A percentile compares a stretch with the other conserved stretches of the same genome.
Conservation (phyloP, 2,113 vertebrate genomes). For the Ceuthmochares aereus region DNA sequence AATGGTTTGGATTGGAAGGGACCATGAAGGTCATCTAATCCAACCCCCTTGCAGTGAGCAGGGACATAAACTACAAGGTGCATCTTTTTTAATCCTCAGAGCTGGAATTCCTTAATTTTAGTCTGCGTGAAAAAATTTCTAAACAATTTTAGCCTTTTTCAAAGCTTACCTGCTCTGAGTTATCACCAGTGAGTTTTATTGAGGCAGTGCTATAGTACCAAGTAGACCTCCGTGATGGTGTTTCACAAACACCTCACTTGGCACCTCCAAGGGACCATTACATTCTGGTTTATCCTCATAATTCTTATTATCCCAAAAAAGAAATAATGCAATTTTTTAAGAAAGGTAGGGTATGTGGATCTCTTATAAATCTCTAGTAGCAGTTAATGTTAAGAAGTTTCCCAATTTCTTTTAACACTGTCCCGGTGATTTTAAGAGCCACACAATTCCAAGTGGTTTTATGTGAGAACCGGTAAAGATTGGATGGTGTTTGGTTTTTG, state of each 20-base stretch:
- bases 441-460: background rate
- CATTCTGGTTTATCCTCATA: background rate
- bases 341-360: background rate
- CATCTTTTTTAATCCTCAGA: background rate
- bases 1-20: no score
- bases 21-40: no score
- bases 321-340: background rate
- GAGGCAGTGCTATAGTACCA: background rate
- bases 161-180: background rate
- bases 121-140: background rate
- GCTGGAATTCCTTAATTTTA: background rate
- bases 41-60: no score
- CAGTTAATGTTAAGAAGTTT: background rate
- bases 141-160: background rate
- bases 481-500: fast-evolving
- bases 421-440: background rate
- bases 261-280: background rate
- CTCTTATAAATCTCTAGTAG: background rate
- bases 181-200: background rate
- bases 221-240: background rate
- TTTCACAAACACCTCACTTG: background rate
- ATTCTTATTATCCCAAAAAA: background rate
- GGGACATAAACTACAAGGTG: background rate
- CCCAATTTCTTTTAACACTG: background rate
- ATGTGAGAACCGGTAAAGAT: background rate